A percentile compares a stretch with the other conserved stretches of the same genome.
phyloP scores from a whole-genome alignment of 2,797 vertebrate genomes.

The Amblyraja radiata region DNA sequence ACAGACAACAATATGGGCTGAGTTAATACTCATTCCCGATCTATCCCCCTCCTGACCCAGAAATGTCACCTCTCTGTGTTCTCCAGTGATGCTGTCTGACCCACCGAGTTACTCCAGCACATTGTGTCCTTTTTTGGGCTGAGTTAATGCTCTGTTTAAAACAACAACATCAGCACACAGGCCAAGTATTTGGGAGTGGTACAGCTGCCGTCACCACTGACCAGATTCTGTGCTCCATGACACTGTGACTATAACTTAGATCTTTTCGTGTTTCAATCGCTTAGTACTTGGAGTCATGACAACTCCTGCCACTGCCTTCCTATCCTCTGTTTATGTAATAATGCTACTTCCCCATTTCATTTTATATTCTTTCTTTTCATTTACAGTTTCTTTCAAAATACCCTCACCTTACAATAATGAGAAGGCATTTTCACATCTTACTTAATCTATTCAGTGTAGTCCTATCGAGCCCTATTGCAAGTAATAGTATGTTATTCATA shows the following conservation, averaged over 20 bases:
- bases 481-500: not conserved
- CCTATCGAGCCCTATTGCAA: not conserved
- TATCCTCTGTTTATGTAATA: not conserved
- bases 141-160: not conserved
- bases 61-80: no score
- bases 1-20: not conserved
- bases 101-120: no score
- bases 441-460: not conserved
- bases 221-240: no score
- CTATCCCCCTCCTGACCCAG: no score
- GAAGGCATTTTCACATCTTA: not conserved
- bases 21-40: not conserved
- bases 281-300: not conserved
- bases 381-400: not conserved
- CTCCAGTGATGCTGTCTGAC: no score
- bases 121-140: not conserved
- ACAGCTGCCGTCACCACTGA: no score
- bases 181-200: not conserved
- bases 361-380: slow-evolving; percentile 9
- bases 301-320: no score
- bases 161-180: not conserved
- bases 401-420: no score
- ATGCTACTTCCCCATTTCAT: not conserved
- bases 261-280: not conserved
- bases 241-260: no score